Evolutionary conservation across 2,888 invertebrate genomes (phyloP), one percentile per base, ranked within the genome.

Genomic region (Anarsia innoxiella): DNA sequence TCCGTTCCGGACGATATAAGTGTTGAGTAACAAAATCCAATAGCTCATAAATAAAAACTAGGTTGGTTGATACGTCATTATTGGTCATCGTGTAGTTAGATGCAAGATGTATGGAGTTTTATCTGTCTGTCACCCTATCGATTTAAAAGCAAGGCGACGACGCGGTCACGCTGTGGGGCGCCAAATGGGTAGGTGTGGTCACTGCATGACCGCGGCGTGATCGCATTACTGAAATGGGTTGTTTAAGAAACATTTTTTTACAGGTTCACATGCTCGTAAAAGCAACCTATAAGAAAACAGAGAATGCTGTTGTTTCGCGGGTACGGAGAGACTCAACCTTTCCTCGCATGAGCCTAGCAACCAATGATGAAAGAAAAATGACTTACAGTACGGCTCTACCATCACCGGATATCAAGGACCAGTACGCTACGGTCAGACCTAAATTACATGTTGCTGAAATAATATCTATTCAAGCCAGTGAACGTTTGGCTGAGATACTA

Each of bases 381-480:
- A 86, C 85, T 3, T 74, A 62, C 48, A 76, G 71, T 41, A 84
- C 85, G 0, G 71, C 51, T 3, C 12, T 84, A 10, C 64, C 67
- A 10, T 52, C 69, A 0, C 53, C 66, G 2, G 58, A 61, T 2
- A 12, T 44, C 1, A 73, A 74, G 44, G 59, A 67, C 15, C 53
- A 66, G 32, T 66, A 70, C 36, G 53, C 59, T 10, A 53, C 56
- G 5, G 62, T 70, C 44, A 54, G 54, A 48, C 71, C 76, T 0
- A 75, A 73, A 39, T 39, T 79, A 35, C 82, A 83, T 39, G 80
- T 77, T 4, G 84, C 84, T 19, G 83, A 83, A 67, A 79, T 82
- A 31, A 75, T 80, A 51, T 82, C 84, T 0, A 75, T 84, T 55
- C 77, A 78, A 58, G 67, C 75, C 1, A 78, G 66, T 37, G 83